phyloP scores from a whole-genome alignment of 2,797 vertebrate genomes.

The Periophthalmus magnuspinnatus region DNA sequence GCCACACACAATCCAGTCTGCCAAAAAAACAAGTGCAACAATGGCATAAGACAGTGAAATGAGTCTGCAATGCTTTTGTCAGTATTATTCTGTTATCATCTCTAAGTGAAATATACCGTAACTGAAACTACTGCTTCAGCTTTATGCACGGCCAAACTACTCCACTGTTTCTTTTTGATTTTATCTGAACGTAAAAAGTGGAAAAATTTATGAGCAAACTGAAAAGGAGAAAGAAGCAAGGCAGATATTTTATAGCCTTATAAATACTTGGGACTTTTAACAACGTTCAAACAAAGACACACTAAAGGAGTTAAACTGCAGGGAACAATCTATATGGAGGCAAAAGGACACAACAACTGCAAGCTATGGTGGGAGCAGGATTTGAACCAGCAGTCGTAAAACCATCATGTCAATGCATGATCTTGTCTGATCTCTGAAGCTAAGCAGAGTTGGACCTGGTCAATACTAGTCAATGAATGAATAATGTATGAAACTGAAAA shows the following conservation, averaged over 20 bases:
- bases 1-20: neutral
- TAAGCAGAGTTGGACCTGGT: no score
- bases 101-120: neutral
- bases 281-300: neutral
- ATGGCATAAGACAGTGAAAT: neutral
- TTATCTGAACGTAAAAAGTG: neutral
- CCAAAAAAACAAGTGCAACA: neutral
- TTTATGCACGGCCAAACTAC: neutral
- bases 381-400: no score
- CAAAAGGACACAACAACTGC: neutral
- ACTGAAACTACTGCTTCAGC: neutral
- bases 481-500: no score
- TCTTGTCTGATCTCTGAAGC: no score
- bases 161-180: neutral
- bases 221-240: neutral
- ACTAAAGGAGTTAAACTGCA: neutral
- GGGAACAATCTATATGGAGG: neutral
- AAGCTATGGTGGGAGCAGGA: no score
- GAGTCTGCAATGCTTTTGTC: neutral
- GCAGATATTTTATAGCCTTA: neutral
- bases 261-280: neutral
- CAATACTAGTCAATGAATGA: no score
- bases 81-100: neutral
- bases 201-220: neutral
- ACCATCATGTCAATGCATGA: no score